Evolutionary conservation across 2,888 invertebrate genomes (phyloP).

Genomic region (Mesorhabditis sp.): DNA sequence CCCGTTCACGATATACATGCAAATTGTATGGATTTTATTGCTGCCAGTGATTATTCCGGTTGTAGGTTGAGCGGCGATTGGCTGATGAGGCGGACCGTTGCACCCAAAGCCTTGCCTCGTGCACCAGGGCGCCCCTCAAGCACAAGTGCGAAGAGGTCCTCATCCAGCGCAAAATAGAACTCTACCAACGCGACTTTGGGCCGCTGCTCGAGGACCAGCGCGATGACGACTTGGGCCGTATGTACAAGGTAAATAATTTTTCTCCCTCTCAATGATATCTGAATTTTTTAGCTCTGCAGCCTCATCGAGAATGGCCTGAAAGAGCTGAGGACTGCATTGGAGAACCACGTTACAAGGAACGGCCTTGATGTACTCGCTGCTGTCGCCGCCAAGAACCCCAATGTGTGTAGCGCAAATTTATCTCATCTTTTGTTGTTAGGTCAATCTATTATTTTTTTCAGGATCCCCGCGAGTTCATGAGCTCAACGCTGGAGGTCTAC

Average conservation of each 20-base stretch:
- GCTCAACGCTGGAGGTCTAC: constrained; percentile 91
- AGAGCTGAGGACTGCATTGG: constrained; percentile 80
- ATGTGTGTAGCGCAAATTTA: constrained; percentile 12
- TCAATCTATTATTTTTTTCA: constrained; percentile 59
- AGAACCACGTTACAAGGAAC: constrained; percentile 87
- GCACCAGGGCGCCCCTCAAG: no score
- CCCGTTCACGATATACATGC: constrained; percentile 97
- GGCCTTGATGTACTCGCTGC: constrained; percentile 88
- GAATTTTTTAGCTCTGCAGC: constrained; percentile 80
- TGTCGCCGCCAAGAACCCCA: constrained; percentile 77
- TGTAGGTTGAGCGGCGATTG: neutral
- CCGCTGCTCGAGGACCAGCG: constrained; percentile 88
- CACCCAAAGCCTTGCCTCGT: no score
- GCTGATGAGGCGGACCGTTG: neutral
- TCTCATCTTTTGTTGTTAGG: neutral
- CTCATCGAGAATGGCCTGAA: constrained; percentile 86
- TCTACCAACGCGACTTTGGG: constrained; percentile 80
- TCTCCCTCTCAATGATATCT: constrained; percentile 64
- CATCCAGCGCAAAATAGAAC: constrained; percentile 90
- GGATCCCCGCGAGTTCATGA: constrained; percentile 96
- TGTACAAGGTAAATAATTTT: constrained; percentile 29
- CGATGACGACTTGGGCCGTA: constrained; percentile 66
- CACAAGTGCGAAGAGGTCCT: constrained; percentile 66
- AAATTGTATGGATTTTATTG: constrained; percentile 59
- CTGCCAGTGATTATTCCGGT: neutral